phyloP scores from a whole-genome alignment of 1,140 invertebrate genomes.

The Meteorus sp. region DNA sequence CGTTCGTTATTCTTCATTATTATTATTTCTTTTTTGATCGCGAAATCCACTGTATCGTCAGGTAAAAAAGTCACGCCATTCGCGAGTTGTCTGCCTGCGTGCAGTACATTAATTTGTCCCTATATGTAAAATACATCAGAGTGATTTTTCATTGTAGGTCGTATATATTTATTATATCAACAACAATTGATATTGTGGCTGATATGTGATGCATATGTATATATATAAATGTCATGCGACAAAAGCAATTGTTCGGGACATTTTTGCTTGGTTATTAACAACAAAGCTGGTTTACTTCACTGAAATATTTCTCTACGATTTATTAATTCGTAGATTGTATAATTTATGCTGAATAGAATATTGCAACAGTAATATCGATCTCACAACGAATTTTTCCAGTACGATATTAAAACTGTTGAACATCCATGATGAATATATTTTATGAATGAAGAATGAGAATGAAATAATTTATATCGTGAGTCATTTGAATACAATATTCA shows the following conservation, averaged over 20 bases:
- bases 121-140: constrained; percentile 11
- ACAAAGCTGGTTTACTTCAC: no score
- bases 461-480: no score
- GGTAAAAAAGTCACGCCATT: constrained; percentile 13
- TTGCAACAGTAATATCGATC: no score
- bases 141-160: constrained; percentile 12
- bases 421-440: no score
- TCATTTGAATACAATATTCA: no score
- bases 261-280: constrained; percentile 40
- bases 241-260: neutral
- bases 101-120: neutral
- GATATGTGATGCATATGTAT: neutral
- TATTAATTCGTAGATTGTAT: no score
- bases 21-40: constrained; percentile 1
- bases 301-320: no score
- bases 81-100: constrained; percentile 9
- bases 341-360: no score
- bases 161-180: neutral
- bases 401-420: no score
- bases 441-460: no score
- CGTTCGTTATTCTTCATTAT: neutral
- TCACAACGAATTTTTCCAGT: no score
- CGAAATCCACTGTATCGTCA: neutral
- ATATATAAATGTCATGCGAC: constrained; percentile 5
- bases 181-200: constrained; percentile 38